Evolutionary conservation across 30 jellyfish, hydroid and myxozoan genomes (phyloP).

Genomic region (Hydractinia symbiolongicarpus): DNA sequence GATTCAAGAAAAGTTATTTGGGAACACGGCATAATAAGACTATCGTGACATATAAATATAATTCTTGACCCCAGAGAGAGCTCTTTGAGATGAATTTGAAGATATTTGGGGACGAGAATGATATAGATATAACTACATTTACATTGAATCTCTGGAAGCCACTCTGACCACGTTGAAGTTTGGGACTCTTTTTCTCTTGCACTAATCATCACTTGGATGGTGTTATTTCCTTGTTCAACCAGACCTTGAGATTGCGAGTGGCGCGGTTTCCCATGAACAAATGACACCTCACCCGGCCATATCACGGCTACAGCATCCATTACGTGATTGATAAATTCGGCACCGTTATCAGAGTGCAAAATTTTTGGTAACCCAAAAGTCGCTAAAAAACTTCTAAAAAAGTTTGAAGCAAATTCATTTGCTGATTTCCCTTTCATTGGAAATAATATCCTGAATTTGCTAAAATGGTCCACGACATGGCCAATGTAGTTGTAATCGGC

Average conservation of each 20-base stretch:
- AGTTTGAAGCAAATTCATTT: not conserved
- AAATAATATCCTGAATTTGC: conserved; percentile 1
- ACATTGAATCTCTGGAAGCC: conserved; percentile 19
- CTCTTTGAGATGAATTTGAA: no score
- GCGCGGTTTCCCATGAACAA: conserved; percentile 27
- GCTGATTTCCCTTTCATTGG: conserved; percentile 7
- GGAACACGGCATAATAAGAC: no score
- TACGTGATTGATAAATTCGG: not conserved
- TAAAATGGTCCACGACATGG: conserved; percentile 5
- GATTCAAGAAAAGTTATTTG: no score
- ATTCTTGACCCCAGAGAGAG: no score
- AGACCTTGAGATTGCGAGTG: conserved; percentile 30
- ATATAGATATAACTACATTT: not conserved
- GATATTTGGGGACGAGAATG: no score
- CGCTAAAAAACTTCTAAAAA: not conserved
- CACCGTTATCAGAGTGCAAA: conserved; percentile 4
- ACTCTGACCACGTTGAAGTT: not conserved
- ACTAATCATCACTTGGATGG: conserved; percentile 19
- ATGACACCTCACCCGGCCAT: conserved; percentile 32
- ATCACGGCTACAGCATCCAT: conserved; percentile 6
- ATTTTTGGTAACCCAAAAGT: conserved; percentile 6
- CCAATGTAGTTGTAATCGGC: conserved; percentile 5
- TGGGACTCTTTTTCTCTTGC: conserved; percentile 4
- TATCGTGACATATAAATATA: no score
- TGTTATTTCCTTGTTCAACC: conserved; percentile 26